Percentiles rank a stretch among this genome's conserved stretches.
Evolutionary conservation across 2,888 invertebrate genomes (phyloP).

Genomic region (Nesidiocoris tenuis): DNA sequence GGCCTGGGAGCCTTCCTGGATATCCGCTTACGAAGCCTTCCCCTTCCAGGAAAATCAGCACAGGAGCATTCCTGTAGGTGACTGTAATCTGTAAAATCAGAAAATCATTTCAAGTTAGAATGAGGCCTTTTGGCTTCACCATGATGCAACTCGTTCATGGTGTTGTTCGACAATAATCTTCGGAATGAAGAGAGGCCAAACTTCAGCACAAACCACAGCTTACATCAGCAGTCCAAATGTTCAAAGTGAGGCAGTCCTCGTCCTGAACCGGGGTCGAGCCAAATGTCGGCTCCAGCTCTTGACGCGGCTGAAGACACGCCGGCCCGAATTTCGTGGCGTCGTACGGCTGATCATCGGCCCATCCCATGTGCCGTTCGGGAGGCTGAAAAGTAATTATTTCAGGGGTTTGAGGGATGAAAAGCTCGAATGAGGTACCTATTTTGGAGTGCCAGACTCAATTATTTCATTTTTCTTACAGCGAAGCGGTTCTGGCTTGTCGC

Average conservation of each 20-base stretch:
- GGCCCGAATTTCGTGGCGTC: conserved; percentile 69
- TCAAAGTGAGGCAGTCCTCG: conserved; percentile 88
- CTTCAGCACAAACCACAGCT: too few relatives aligned
- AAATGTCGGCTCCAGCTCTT: conserved; percentile 54
- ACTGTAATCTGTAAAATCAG: conserved; percentile 53
- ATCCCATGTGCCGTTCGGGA: conserved; percentile 69
- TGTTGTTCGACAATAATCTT: too few relatives aligned
- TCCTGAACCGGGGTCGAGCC: conserved; percentile 55
- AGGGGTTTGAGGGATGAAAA: background rate
- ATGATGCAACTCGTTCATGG: too few relatives aligned
- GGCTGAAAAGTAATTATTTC: conserved; percentile 57
- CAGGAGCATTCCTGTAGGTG: conserved; percentile 61
- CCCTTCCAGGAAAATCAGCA: conserved; percentile 70
- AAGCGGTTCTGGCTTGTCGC: conserved; percentile 74
- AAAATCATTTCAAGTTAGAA: too few relatives aligned
- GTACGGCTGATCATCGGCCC: conserved; percentile 71
- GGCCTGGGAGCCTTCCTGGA: conserved; percentile 57
- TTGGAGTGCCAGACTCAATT: too few relatives aligned
- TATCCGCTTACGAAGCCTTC: conserved; percentile 58
- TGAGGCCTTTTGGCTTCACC: too few relatives aligned
- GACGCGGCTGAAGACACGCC: conserved; percentile 64
- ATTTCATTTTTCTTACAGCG: conserved; percentile 59
- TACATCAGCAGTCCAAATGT: conserved; percentile 84
- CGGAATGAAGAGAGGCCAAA: too few relatives aligned
- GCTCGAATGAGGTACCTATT: too few relatives aligned